Evolutionary conservation across 2,888 invertebrate species (phyloP), one percentile per base, ranked within the genome.

Genomic region (Stomorhina lunata): DNA sequence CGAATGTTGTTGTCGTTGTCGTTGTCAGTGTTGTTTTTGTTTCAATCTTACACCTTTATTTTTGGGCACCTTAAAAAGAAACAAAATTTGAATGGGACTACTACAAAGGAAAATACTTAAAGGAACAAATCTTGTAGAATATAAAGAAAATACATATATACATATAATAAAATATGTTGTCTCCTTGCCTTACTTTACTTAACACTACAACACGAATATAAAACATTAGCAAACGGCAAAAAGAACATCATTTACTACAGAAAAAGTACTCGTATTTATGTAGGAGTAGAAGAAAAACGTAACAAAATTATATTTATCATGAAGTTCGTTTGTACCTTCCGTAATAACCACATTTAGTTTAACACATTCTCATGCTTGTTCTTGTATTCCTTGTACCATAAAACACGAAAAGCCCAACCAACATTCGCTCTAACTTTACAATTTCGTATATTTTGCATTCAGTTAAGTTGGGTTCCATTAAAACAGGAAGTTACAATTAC

Each of bases 401-500:
- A 53, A 27, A 40, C 15, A 61, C 17, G 43, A 55, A n/a, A 4
- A 22, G 20, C 55, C 71, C 57, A 71, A 32, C 15, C 20, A 57
- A 22, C 45, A 59, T 32, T 32, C n/a, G n/a, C n/a, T n/a, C n/a
- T n/a, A n/a, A n/a, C n/a, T n/a, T n/a, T n/a, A n/a, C n/a, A n/a
- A n/a, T 4, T 5, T 22, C 50, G 27, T 66, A 29, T 65, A 59
- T 48, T 75, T 76, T 53, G 61, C 61, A 50, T 61, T 48, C 10
- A 29, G 50, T 53, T 63, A 53, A 79, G 75, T 82, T 79, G 59
- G 59, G 61, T 72, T 66, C 59, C 75, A 59, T 82, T 82, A 66
- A 61, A 71, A 66, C 66, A 66, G 82, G 79, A 82, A 82, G 79
- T 71, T 76, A 75, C 75, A 82, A 76, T 82, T 82, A 79, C 71